Evolutionary conservation across 2,888 invertebrate genomes (phyloP), one percentile per base, ranked within the genome.

Genomic region (Leucozona laternaria): DNA sequence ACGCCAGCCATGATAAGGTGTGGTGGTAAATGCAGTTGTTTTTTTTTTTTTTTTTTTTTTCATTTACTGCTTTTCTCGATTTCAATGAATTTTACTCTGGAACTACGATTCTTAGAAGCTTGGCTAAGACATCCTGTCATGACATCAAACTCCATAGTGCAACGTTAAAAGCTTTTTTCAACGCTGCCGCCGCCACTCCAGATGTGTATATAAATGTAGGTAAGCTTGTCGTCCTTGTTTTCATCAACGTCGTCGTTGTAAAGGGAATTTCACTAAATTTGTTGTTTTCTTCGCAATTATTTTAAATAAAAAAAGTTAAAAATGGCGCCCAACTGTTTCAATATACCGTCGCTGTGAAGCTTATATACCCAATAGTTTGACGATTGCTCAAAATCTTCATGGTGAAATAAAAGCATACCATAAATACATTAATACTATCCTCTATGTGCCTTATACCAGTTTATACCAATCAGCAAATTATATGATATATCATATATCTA

Each of bases 61-160:
- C 31, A 13, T 20, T 62, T 40, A 22, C 43, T 45, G 60, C 72
- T 76, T 85, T 71, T 70, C 82, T 75, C 78, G 50, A 82, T 86
- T 86, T 82, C 86, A 86, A 86, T 82, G 75, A 82, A 79, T 86
- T 73, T 68, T 62, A 43, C 73, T 57, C 34, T 70, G 60, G 48
- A 78, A 78, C 70, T 86, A 70, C 86, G 50, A 58, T 62, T 81
- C 81, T 60, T 31, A 68, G 71, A 45, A 71, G 71, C 71, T 66
- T 75, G 82, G 78, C 60, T 86, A 82, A 82, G 86, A 86, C 86
- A 82, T 86, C 86, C 86, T 82, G 86, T 78, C 86, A 79, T 86
- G 82, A 64, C 82, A 86, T 86, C 86, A 86, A 82, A 82, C 82
- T 75, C 64, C 40, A 62, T 80, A 85, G 58, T 68, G 75, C 73